phyloP scores from a whole-genome alignment of 2,797 vertebrate genomes.

The Lacerta viridis region DNA sequence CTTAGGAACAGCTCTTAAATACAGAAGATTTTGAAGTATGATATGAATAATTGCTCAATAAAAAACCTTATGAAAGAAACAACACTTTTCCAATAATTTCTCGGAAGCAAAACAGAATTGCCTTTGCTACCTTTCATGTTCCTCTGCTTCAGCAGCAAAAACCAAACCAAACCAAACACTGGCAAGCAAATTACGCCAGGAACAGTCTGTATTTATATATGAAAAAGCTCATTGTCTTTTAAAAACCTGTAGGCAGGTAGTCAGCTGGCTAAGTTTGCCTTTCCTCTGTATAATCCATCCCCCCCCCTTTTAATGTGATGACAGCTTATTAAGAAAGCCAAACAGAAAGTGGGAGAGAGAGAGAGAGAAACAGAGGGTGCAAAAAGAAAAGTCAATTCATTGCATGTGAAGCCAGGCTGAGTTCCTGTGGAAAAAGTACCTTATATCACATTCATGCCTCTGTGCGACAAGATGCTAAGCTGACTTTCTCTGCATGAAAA shows the following conservation, averaged over 20 bases:
- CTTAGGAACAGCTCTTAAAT: neutral
- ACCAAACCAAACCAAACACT: conserved; percentile 55
- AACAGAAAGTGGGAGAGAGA: neutral
- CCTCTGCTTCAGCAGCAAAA: conserved; percentile 34
- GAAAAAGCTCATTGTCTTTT: neutral
- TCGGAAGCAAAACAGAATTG: conserved; percentile 38
- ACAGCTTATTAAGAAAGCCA: conserved; percentile 19
- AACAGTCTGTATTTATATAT: neutral
- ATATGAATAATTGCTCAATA: neutral
- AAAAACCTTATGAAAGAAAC: conserved; percentile 3
- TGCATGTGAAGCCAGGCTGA: neutral
- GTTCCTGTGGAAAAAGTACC: neutral
- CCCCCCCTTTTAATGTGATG: neutral
- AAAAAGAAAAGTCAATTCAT: neutral
- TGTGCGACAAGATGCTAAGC: neutral
- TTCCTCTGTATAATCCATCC: conserved; percentile 9
- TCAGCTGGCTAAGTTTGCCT: conserved; percentile 2
- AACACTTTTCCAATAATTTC: conserved; percentile 15
- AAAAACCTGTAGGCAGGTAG: neutral
- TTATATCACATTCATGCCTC: neutral
- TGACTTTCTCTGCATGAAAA: neutral
- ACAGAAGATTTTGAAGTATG: neutral
- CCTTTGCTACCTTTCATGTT: neutral
- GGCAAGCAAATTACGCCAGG: conserved; percentile 58
- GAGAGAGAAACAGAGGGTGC: neutral